Percentiles rank a stretch among this genome's conserved stretches.
These are phyloP conservation scores for Lasioglossum lativentre DNA, from an alignment of 2,888 invertebrate species.

Conservation along the genomic window DNA sequence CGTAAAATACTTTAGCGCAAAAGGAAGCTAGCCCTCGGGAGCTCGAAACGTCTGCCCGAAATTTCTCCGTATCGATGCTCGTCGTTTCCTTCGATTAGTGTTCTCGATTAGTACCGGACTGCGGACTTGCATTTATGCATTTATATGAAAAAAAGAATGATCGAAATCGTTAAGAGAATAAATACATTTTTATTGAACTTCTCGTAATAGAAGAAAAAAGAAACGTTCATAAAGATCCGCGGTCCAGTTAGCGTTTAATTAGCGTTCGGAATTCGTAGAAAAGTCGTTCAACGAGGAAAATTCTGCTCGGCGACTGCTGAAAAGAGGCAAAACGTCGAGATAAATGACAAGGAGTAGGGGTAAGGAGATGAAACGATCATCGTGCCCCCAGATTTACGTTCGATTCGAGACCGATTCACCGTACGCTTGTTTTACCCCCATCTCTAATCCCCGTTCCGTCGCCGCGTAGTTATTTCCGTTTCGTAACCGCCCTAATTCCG, in stretches of 20 bases:
- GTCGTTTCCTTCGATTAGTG: not conserved
- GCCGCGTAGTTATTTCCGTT: not conserved
- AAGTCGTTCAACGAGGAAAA: constrained; percentile 19
- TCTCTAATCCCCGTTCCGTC: not conserved
- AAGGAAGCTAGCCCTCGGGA: constrained; percentile 6
- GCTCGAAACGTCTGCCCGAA: not conserved
- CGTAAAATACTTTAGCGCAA: constrained; percentile 17
- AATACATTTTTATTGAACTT: not conserved
- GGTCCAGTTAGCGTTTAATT: not conserved
- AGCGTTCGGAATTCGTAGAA: not conserved
- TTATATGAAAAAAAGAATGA: not conserved
- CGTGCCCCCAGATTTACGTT: constrained; percentile 16
- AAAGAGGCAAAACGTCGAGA: constrained; percentile 19
- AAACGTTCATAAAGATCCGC: not conserved
- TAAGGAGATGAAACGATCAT: constrained; percentile 4
- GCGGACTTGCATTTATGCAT: not conserved
- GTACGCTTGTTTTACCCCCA: constrained; percentile 18
- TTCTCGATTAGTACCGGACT: not conserved
- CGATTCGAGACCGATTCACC: constrained; percentile 15
- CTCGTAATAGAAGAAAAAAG: not conserved
- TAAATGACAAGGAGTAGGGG: not conserved
- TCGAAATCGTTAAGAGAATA: not conserved
- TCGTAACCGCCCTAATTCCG: constrained; percentile 12
- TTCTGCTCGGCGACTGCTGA: constrained; percentile 5
- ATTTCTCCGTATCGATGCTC: not conserved